These are phyloP conservation scores for Athene noctua DNA, from an alignment of 2,113 vertebrate species.

Conservation along the genomic window DNA sequence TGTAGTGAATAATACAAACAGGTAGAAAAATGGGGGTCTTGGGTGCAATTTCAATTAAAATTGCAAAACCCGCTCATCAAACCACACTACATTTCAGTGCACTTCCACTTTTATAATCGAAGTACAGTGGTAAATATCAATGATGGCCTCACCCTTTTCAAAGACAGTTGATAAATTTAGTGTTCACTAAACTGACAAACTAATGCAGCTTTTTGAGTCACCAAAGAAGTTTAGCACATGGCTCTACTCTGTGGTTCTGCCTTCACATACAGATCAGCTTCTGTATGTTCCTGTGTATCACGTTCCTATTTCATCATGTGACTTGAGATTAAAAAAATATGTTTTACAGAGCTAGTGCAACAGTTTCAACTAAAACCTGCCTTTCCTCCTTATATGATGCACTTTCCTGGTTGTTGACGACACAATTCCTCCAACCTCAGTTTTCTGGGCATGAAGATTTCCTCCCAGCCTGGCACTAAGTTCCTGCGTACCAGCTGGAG, in stretches of 20 bases:
- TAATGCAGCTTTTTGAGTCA: neutral
- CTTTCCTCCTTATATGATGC: neutral
- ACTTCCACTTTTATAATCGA: neutral
- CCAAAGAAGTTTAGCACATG: neutral
- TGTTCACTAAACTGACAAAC: neutral
- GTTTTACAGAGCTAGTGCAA: neutral
- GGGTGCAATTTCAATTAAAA: neutral
- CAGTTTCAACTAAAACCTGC: neutral
- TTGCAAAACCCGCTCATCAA: neutral
- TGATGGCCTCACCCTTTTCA: neutral
- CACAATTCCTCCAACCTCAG: neutral
- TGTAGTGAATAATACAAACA: neutral
- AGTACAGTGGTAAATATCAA: neutral
- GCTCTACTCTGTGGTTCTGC: neutral
- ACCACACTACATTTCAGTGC: neutral
- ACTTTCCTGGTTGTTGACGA: neutral
- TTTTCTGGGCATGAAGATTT: neutral
- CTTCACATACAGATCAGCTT: neutral
- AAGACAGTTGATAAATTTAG: neutral
- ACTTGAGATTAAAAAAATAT: neutral
- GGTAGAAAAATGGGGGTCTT: neutral
- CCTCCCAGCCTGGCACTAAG: neutral
- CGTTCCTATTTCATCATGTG: rapidly evolving
- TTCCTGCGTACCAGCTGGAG: neutral
- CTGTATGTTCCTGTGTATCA: neutral